Evolutionary conservation across 2,888 invertebrate species (phyloP).

Genomic region (Campoplex capitator): DNA sequence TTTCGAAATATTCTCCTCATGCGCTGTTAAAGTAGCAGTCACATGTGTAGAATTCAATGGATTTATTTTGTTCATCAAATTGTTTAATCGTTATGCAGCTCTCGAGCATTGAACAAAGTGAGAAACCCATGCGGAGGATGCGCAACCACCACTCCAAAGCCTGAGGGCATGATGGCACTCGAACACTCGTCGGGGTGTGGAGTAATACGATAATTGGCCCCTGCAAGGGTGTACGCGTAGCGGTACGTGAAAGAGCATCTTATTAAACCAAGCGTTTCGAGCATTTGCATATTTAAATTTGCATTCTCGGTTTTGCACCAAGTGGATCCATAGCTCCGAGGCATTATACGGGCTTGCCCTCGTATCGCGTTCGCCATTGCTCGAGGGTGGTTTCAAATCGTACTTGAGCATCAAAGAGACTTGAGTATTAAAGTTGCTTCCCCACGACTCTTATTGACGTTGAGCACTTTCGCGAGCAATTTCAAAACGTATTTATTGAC

Average conservation of each 20-base stretch:
- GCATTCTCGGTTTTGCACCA: slow-evolving; percentile 55
- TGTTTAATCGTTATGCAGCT: slow-evolving; percentile 30
- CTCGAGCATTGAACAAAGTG: slow-evolving; percentile 29
- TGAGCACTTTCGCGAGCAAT: neutral
- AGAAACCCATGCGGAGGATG: slow-evolving; percentile 29
- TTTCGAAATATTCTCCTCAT: neutral
- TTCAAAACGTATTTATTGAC: slow-evolving; percentile 14
- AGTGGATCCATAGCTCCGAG: slow-evolving; percentile 44
- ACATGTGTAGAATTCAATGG: slow-evolving; percentile 57
- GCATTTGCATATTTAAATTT: slow-evolving; percentile 77
- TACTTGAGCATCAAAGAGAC: slow-evolving; percentile 30
- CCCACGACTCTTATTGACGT: slow-evolving; percentile 14
- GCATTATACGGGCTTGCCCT: slow-evolving; percentile 35
- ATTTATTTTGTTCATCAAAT: slow-evolving; percentile 58
- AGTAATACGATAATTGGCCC: slow-evolving; percentile 72
- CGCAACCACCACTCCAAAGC: slow-evolving; percentile 32
- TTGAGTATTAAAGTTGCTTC: slow-evolving; percentile 29
- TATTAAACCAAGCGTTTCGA: slow-evolving; percentile 74
- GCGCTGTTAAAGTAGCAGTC: slow-evolving; percentile 10
- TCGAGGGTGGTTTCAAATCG: slow-evolving; percentile 47
- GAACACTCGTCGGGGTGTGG: slow-evolving; percentile 58
- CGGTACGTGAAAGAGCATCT: slow-evolving; percentile 71
- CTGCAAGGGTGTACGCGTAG: slow-evolving; percentile 63
- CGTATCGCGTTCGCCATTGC: slow-evolving; percentile 34
- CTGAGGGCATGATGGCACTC: slow-evolving; percentile 41